Conservation (phyloP, 2,797 vertebrate genomes). For the Pangasius djambal region DNA sequence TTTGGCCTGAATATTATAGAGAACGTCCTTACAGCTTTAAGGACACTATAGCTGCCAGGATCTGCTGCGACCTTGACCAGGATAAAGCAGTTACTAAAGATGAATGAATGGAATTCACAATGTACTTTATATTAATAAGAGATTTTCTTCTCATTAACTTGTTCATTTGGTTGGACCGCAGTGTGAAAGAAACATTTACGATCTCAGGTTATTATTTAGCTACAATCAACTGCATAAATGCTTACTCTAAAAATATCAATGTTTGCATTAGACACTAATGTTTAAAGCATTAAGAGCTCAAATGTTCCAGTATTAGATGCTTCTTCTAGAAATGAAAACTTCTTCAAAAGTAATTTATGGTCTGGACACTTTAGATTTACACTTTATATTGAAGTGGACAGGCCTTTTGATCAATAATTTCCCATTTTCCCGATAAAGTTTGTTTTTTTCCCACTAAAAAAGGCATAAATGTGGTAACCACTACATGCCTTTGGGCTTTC, state of each 20-base stretch:
- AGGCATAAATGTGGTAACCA: not conserved
- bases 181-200: not conserved
- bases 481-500: not conserved
- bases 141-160: not conserved
- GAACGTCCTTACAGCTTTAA: not conserved
- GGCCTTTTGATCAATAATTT: not conserved
- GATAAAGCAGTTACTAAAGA: not conserved
- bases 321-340: not conserved
- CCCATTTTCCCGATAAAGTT: not conserved
- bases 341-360: not conserved
- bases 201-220: not conserved
- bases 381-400: not conserved
- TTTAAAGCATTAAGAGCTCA: not conserved
- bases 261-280: not conserved
- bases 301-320: not conserved
- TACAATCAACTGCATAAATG: not conserved
- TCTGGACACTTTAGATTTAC: not conserved
- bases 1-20: slow-evolving; percentile 15
- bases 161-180: not conserved
- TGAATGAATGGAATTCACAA: not conserved
- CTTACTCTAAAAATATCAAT: not conserved
- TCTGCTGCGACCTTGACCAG: too few relatives aligned
- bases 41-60: not conserved
- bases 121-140: not conserved
- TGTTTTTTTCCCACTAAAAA: not conserved